phyloP scores from a whole-genome alignment of 2,113 vertebrate genomes.

The Ptilonorhynchus violaceus region DNA sequence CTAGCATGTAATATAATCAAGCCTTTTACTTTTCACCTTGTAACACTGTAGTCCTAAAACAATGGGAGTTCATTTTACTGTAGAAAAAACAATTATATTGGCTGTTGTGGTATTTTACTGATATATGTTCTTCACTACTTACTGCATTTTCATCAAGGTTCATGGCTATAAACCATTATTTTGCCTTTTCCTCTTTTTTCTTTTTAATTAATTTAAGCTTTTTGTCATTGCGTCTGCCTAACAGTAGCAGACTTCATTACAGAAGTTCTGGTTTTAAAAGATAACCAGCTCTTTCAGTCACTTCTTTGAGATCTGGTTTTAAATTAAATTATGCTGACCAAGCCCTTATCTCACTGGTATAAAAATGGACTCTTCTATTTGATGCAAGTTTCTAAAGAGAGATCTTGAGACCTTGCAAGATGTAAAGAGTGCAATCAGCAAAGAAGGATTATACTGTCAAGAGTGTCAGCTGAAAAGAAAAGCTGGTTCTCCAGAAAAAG shows the following conservation, averaged over 20 bases:
- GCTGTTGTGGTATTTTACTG: neutral
- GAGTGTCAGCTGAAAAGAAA: neutral
- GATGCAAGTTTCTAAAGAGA: neutral
- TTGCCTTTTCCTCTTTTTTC: neutral
- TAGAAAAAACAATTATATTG: neutral
- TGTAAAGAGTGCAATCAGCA: neutral
- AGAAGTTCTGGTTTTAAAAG: neutral
- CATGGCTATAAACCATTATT: neutral
- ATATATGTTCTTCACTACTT: neutral
- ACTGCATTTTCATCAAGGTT: neutral
- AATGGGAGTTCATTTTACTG: neutral
- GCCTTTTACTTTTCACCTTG: neutral
- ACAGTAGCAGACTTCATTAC: neutral
- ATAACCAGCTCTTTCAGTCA: neutral
- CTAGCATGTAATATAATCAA: neutral
- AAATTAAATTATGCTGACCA: neutral
- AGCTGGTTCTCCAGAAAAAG: neutral
- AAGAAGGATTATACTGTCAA: neutral
- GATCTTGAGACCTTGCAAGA: neutral
- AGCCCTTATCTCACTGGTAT: neutral
- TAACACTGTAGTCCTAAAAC: neutral
- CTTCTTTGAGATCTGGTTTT: neutral
- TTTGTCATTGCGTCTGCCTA: neutral
- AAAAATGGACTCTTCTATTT: constrained; percentile 13
- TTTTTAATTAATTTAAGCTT: neutral